Evolutionary conservation across 2,113 vertebrate species (phyloP).

Genomic region (Rutilus rutilus): DNA sequence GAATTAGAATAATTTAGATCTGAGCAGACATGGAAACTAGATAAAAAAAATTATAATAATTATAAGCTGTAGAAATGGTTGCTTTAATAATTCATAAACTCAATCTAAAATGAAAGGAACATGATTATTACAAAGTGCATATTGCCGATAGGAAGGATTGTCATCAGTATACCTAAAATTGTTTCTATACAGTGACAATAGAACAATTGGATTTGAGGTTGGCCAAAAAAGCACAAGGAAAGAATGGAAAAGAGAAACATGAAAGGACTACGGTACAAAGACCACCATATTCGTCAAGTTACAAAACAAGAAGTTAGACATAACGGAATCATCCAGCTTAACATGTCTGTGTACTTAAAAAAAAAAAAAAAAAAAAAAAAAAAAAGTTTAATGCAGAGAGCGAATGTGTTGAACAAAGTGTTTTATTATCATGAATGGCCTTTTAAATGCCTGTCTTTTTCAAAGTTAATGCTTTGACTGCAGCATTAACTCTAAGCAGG

Average conservation of each 20-base stretch:
- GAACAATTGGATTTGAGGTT: not conserved
- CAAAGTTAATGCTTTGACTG: slow-evolving; percentile 43
- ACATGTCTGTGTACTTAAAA: not conserved
- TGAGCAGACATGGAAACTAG: not conserved
- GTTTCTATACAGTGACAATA: slow-evolving; percentile 4
- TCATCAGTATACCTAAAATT: not conserved
- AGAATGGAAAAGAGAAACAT: not conserved
- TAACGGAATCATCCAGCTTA: not conserved
- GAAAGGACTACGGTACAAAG: not conserved
- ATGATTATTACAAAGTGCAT: not conserved
- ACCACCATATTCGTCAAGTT: not conserved
- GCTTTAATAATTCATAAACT: not conserved
- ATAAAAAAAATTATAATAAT: not conserved
- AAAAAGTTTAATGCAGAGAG: slow-evolving; percentile 36
- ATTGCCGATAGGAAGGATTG: not conserved
- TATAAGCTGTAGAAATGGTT: not conserved
- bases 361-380: slow-evolving; percentile 2
- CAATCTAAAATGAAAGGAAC: slow-evolving; percentile 2
- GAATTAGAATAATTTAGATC: not conserved
- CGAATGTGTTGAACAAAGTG: slow-evolving; percentile 29
- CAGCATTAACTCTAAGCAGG: slow-evolving; percentile 30
- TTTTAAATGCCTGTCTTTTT: slow-evolving; percentile 38
- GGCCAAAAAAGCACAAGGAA: not conserved
- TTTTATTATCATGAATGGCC: slow-evolving; percentile 41
- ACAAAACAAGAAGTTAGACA: not conserved